phyloP scores from a whole-genome alignment of 2,888 invertebrate species.

The Agriopis aurantiaria region DNA sequence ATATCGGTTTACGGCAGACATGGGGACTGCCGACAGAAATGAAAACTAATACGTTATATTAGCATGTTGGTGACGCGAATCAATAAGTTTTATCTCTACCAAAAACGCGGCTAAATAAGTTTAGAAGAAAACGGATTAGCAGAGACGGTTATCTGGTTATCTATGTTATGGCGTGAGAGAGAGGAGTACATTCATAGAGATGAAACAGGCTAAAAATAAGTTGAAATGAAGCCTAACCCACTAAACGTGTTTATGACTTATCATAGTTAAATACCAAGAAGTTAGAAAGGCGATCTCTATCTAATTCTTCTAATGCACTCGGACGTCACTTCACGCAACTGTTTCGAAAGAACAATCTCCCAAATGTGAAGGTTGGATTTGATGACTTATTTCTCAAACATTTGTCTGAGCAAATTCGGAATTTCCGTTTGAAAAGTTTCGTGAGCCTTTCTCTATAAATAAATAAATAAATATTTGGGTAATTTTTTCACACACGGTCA shows the following conservation, averaged over 20 bases:
- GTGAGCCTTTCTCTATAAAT: slow-evolving; percentile 35
- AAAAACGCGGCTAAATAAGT: no score
- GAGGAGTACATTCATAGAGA: no score
- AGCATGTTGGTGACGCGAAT: no score
- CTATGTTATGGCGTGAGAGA: no score
- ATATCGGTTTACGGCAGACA: no score
- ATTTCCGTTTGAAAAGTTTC: slow-evolving; percentile 41
- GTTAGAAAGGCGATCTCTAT: slow-evolving; percentile 27
- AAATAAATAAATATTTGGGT: no score
- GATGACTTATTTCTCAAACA: slow-evolving; percentile 36
- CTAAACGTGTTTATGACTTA: slow-evolving; percentile 2
- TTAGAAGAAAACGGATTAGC: no score
- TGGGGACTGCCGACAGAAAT: no score
- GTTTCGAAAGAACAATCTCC: slow-evolving; percentile 30
- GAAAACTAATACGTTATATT: no score
- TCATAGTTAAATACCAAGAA: slow-evolving; percentile 14
- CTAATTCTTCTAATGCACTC: slow-evolving; percentile 14
- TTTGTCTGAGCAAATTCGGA: slow-evolving; percentile 32
- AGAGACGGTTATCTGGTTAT: no score
- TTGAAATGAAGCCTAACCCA: neutral
- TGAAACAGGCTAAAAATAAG: neutral
- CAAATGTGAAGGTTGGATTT: slow-evolving; percentile 23
- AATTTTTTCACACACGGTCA: no score
- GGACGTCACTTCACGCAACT: slow-evolving; percentile 22
- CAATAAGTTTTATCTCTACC: no score